phyloP scores from a whole-genome alignment of 1,140 invertebrate species.

The Drosophila kanapiae region DNA sequence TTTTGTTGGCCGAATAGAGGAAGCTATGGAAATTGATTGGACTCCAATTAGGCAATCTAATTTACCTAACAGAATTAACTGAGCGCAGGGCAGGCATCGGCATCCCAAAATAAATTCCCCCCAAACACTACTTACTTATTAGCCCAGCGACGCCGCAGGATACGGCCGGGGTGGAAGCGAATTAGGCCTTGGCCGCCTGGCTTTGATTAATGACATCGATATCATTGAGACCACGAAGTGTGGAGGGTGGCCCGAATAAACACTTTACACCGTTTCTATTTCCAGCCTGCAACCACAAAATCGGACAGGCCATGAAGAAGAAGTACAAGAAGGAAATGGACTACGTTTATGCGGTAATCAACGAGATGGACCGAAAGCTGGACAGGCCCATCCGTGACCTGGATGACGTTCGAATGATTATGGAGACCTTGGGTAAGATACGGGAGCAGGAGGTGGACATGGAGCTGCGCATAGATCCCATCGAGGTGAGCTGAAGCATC shows the following conservation, averaged over 20 bases:
- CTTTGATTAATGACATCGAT: conserved; percentile 76
- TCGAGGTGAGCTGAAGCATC: conserved; percentile 89
- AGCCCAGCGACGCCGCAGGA: conserved; percentile 25
- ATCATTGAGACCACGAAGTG: conserved; percentile 40
- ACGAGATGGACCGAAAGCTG: conserved; percentile 95
- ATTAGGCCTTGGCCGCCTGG: conserved; percentile 54
- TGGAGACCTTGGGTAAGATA: conserved; percentile 97
- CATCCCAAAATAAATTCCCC: conserved; percentile 60
- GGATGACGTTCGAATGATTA: conserved; percentile 96
- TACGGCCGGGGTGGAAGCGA: conserved; percentile 85
- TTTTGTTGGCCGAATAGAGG: conserved; percentile 54
- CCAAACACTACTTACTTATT: conserved; percentile 29
- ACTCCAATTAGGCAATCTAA: conserved; percentile 79
- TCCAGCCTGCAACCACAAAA: conserved; percentile 90
- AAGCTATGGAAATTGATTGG: conserved; percentile 75
- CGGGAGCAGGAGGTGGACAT: conserved; percentile 97
- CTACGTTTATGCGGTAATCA: conserved; percentile 96
- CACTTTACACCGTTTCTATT: conserved; percentile 60
- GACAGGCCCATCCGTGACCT: conserved; percentile 95
- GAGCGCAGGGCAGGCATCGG: conserved; percentile 24
- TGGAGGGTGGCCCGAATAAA: conserved; percentile 40
- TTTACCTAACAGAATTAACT: conserved; percentile 76
- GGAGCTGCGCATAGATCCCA: conserved; percentile 96
- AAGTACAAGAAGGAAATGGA: conserved; percentile 98
- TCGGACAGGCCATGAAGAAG: conserved; percentile 95